Evolutionary conservation across 2,797 vertebrate species (phyloP), one percentile per base, ranked within the genome.

Genomic region (Notolepis coatsorum): DNA sequence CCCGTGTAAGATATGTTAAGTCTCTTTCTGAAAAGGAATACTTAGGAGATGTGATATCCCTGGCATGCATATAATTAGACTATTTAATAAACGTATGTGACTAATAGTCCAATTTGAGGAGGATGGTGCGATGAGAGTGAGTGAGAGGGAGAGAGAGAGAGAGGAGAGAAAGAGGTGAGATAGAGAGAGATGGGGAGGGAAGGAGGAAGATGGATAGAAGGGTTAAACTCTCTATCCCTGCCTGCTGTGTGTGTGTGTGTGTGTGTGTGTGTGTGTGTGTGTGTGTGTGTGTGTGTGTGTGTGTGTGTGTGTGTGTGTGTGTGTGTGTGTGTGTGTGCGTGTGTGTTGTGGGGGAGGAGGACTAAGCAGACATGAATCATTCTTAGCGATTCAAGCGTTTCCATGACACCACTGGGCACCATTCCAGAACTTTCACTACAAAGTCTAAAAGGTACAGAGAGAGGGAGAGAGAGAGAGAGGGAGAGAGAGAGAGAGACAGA

Each of bases 371-470:
- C 95, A 93, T 95, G 95, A 97, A 97, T 97, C 96, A 96, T 94
- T 96, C 93, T 91, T 93, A 92, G 93, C 90, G 93, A 96, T 94
- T 95, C 94, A 94, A 96, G 94, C 94, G 96, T 98, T 97, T 96
- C 96, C 96, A 97, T 98, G 96, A 97, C 96, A 97, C 96, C 96
- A 91, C 88, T 88, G 95, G 96, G 96, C 96, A 97, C 91, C 81
- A 65, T 92, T 96, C 96, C 96, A 97, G 93, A 92, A 92, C 93
- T 95, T 88, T 86, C 93, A 90, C 38, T 88, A 92, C 91, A 92
- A 95, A 96, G 94, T 92, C 94, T 95, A 91, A 81, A 90, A 95
- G 94, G 94, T 92, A 94, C 89, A 83, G 82, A 91, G 88, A 91
- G 89, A 84, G 65, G 61, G 41, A 87, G 91, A 89, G 86, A 46